These are phyloP conservation scores for Lycorma delicatula DNA, from an alignment of 1,140 invertebrate genomes.

Conservation along the genomic window DNA sequence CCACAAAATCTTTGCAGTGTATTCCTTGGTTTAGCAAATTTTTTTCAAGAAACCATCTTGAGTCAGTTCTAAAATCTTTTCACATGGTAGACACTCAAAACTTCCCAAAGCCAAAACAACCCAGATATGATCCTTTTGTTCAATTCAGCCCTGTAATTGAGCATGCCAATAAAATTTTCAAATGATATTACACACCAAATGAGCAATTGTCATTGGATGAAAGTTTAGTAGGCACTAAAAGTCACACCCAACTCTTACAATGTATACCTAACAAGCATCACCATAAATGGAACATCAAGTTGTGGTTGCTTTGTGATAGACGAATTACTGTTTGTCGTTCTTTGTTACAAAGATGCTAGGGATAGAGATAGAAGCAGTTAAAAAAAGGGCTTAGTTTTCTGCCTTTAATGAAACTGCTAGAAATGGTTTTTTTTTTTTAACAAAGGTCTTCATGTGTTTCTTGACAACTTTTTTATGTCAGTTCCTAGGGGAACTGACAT, in stretches of 20 bases:
- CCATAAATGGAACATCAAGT: too few relatives aligned
- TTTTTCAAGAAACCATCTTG: slow-evolving; percentile 14
- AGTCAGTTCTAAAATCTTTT: slow-evolving; percentile 16
- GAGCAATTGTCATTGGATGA: slow-evolving; percentile 27
- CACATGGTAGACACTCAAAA: slow-evolving; percentile 12
- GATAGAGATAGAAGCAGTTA: slow-evolving; percentile 20
- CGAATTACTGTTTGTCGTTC: slow-evolving; percentile 28
- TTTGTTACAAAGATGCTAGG: slow-evolving; percentile 25
- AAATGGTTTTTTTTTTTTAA: too few relatives aligned
- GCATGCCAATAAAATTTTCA: slow-evolving; percentile 11
- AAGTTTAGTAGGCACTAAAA: slow-evolving; percentile 27
- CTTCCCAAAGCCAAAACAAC: slow-evolving; percentile 1
- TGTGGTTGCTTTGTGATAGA: slow-evolving; percentile 27
- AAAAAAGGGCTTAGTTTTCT: too few relatives aligned
- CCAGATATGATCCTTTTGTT: slow-evolving; percentile 13
- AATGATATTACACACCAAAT: slow-evolving; percentile 5
- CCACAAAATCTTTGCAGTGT: background rate
- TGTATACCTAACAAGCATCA: slow-evolving; percentile 31
- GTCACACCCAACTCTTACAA: slow-evolving; percentile 23
- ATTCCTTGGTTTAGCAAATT: slow-evolving; percentile 15
- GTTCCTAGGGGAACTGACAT: too few relatives aligned
- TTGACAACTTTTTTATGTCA: too few relatives aligned
- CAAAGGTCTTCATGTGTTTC: too few relatives aligned
- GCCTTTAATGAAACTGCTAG: too few relatives aligned
- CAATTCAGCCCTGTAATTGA: slow-evolving; percentile 10